These are phyloP conservation scores for Kuschelorhynchus macadamiae DNA, from an alignment of 2,888 invertebrate genomes.

Conservation along the genomic window DNA sequence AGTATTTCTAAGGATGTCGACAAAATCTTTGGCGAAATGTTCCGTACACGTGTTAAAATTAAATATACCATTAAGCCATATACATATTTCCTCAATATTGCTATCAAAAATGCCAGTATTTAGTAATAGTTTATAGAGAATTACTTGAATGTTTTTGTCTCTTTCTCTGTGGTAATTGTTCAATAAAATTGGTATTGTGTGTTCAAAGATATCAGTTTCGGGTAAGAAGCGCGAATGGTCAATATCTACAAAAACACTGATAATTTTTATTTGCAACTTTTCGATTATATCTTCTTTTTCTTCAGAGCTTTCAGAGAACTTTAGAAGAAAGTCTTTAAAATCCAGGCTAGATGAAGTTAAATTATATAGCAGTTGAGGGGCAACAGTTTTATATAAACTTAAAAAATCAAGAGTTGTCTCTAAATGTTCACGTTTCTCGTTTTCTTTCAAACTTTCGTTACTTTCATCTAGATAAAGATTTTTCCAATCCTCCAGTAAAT, in stretches of 20 bases:
- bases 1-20: conserved; percentile 53
- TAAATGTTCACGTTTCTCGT: conserved; percentile 54
- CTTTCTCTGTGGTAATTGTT: conserved; percentile 69
- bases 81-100: conserved; percentile 76
- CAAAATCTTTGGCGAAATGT: conserved; percentile 59
- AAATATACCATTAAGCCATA: conserved; percentile 70
- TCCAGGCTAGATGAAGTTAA: conserved; percentile 50
- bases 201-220: conserved; percentile 57
- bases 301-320: conserved; percentile 30
- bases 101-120: conserved; percentile 78
- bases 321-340: conserved; percentile 51
- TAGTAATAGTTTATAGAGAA: conserved; percentile 73
- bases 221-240: conserved; percentile 64
- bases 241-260: conserved; percentile 65
- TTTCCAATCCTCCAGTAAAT: conserved; percentile 63
- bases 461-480: conserved; percentile 31
- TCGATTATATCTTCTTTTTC: conserved; percentile 47
- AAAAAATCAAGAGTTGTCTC: conserved; percentile 72
- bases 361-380: conserved; percentile 71
- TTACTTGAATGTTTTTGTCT: conserved; percentile 55
- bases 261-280: conserved; percentile 66
- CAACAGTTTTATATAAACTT: conserved; percentile 70
- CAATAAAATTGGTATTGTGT: conserved; percentile 58
- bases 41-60: conserved; percentile 57
- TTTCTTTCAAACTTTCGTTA: background rate